Conservation (phyloP, 2,113 vertebrate species). For the Pyrgilauda ruficollis region DNA sequence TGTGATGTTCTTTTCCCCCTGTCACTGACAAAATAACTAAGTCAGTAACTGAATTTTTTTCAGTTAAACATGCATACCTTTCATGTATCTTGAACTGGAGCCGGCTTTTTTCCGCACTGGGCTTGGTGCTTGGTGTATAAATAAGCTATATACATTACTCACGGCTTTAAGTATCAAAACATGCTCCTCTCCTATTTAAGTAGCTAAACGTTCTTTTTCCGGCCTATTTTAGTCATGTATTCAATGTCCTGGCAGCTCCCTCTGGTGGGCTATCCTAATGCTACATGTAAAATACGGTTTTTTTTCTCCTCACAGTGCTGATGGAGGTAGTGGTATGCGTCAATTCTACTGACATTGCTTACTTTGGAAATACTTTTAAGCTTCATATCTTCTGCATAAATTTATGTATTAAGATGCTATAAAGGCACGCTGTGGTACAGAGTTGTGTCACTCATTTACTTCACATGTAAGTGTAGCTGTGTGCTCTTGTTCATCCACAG, state of each 20-base stretch:
- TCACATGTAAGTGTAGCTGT: background rate
- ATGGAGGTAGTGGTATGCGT: accelerated
- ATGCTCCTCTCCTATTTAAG: accelerated
- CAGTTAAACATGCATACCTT: background rate
- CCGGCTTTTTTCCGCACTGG: background rate
- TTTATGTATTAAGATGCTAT: background rate
- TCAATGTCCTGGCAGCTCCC: constrained; percentile 10
- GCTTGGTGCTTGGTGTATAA: background rate
- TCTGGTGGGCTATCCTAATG: background rate
- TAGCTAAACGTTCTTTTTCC: background rate
- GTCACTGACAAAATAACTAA: background rate
- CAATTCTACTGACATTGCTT: background rate
- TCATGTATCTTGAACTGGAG: background rate
- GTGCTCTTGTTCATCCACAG: background rate
- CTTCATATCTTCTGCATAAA: background rate
- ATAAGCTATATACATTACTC: background rate
- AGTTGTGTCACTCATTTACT: background rate
- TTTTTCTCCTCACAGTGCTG: accelerated
- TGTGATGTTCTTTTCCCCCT: background rate
- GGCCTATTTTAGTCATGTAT: background rate
- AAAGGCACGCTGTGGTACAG: too few relatives aligned
- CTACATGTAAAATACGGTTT: accelerated
- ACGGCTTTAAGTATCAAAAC: background rate
- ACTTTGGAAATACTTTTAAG: background rate
- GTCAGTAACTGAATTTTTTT: background rate